Conservation (phyloP, 2,797 vertebrate species). For the Acanthurus lineatus region DNA sequence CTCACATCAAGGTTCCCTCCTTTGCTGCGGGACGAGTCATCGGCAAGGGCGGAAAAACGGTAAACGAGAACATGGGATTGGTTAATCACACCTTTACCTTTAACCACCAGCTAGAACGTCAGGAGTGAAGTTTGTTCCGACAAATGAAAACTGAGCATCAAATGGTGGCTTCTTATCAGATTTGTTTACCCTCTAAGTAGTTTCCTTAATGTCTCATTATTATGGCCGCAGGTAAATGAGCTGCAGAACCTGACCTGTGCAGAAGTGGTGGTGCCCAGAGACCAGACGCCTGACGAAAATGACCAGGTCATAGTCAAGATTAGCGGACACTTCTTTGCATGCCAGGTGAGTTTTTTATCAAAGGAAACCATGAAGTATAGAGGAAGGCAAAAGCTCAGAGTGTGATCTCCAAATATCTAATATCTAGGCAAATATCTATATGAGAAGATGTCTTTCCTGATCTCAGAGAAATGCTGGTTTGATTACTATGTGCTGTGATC, state of each 20-base stretch:
- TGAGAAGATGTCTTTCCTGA: background rate
- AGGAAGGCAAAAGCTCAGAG: background rate
- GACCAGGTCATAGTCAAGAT: constrained; percentile 99
- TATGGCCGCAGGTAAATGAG: constrained; percentile 92
- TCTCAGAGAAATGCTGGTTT: background rate
- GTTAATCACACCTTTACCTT: no score
- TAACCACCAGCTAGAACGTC: background rate
- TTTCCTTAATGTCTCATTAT: background rate
- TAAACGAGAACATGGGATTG: constrained; percentile 69
- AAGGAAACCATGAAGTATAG: background rate
- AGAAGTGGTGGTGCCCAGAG: constrained; percentile 98
- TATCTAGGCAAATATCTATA: background rate
- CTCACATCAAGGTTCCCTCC: constrained; percentile 98
- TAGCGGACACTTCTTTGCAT: constrained; percentile 99
- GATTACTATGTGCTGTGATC: background rate
- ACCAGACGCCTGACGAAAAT: constrained; percentile 98
- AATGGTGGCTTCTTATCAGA: no score
- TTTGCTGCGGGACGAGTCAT: constrained; percentile 98
- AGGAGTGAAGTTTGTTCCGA: background rate
- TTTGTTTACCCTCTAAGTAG: no score
- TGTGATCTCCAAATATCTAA: no score
- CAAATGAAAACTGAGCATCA: no score
- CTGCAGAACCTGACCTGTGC: constrained; percentile 98
- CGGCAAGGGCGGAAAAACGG: constrained; percentile 99
- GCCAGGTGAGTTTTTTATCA: constrained; percentile 88